Evolutionary conservation across 2,888 invertebrate genomes (phyloP), one percentile per base, ranked within the genome.

Genomic region (Liposcelis brunnea): DNA sequence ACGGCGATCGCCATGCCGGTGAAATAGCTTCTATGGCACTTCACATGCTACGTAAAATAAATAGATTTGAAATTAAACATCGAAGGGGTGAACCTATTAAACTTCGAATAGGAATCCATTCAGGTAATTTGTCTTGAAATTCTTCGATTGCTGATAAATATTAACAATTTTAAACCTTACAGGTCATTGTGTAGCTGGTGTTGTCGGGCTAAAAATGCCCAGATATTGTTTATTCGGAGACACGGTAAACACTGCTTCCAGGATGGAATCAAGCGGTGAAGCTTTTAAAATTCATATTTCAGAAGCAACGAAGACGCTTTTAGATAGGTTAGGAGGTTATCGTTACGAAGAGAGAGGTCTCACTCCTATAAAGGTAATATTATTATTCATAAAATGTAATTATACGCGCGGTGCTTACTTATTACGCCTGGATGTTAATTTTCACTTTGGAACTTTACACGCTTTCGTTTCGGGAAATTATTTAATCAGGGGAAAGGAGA

Each of bases 211-310:
- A 26, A 79, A 80, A 64, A 84, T 85, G 84, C 84, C 85, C 0
- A 67, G 83, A 1, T 85, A 84, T 61, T 85, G 85, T 53, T 66
- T 85, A 1, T 85, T 85, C 57, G 85, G 85, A 0, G 84, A 85
- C 57, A 83, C 84, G 0, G 84, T 85, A 1, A 84, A 84, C 58
- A 82, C 81, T 0, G 83, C 85, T 0, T 80, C 80, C 0, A 63
- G 84, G 31, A 84, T 85, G 82, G 82, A 84, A 59, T 77, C 81
- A 43, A 75, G 74, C 2, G 81, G 82, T 0, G 77, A 78, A 52
- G 75, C 82, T 0, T 74, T 81, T 55, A 69, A 71, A 58, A 78
- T 85, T 46, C 84, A 85, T 61, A 72, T 84, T 59, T 84, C 84
- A 42, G 70, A 78, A 51, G 72, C 71, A 42, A 82, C 83, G 0